Evolutionary conservation across 2,888 invertebrate genomes (phyloP).

Genomic region (Tipula vernalis): DNA sequence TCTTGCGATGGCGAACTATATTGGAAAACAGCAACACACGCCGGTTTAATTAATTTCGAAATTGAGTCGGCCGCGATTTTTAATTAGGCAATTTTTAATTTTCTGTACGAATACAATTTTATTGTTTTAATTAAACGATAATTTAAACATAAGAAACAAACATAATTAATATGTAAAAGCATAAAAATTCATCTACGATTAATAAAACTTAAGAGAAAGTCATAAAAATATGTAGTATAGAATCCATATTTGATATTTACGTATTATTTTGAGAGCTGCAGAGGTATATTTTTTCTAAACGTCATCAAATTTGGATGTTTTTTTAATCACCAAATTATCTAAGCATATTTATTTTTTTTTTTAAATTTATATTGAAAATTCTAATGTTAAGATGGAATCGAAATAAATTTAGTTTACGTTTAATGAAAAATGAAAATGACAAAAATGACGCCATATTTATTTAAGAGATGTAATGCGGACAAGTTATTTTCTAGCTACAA

Average conservation of each 20-base stretch:
- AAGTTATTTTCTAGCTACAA: not conserved
- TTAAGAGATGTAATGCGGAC: not conserved
- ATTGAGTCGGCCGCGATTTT: not conserved
- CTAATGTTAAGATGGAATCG: not conserved
- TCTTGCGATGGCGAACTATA: not conserved
- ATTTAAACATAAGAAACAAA: not conserved
- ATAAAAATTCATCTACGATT: not conserved
- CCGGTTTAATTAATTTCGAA: not conserved
- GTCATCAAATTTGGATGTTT: not conserved
- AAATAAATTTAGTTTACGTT: not conserved
- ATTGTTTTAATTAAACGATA: not conserved
- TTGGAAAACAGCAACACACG: not conserved
- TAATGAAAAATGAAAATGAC: not conserved
- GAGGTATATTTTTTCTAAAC: not conserved
- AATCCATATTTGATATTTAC: not conserved
- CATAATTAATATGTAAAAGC: conserved; percentile 7
- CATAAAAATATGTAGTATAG: not conserved
- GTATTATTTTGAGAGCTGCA: not conserved
- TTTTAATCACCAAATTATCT: not conserved
- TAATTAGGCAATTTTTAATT: not conserved
- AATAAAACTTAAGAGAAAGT: not conserved
- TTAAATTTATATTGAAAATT: not conserved
- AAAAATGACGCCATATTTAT: not conserved
- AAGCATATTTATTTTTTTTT: not conserved
- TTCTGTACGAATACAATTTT: conserved; percentile 9